These are phyloP conservation scores for Perizoma flavofasciatum DNA, from an alignment of 2,888 invertebrate genomes.

Conservation along the genomic window DNA sequence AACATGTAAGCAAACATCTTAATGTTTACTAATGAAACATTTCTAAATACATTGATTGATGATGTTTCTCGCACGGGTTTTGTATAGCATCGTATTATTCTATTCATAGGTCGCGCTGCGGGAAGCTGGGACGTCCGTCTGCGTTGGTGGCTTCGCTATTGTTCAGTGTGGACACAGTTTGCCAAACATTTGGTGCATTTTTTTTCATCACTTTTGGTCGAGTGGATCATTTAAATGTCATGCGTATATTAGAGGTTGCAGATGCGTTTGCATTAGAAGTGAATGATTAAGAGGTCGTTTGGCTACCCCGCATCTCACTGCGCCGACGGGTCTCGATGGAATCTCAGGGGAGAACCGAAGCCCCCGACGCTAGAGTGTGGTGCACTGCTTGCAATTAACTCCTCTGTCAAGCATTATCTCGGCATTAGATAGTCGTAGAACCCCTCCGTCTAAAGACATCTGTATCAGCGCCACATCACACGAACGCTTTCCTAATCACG, in stretches of 20 bases:
- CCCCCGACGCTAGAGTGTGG: constrained; percentile 66
- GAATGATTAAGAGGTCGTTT: constrained; percentile 75
- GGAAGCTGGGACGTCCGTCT: constrained; percentile 65
- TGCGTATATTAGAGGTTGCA: constrained; percentile 71
- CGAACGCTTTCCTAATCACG: constrained; percentile 36
- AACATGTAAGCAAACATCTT: constrained; percentile 84
- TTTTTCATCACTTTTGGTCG: constrained; percentile 56
- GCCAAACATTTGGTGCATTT: constrained; percentile 70
- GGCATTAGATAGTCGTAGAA: constrained; percentile 59
- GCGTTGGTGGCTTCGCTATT: constrained; percentile 80
- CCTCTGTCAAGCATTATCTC: constrained; percentile 74
- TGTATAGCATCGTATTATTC: constrained; percentile 74
- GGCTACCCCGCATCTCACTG: constrained; percentile 35
- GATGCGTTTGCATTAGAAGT: constrained; percentile 76
- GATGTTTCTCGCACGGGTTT: constrained; percentile 71
- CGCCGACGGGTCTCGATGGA: constrained; percentile 32
- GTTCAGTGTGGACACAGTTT: constrained; percentile 67
- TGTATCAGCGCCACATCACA: constrained; percentile 40
- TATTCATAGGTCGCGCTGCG: constrained; percentile 78
- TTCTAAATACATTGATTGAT: constrained; percentile 81
- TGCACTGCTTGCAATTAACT: constrained; percentile 80
- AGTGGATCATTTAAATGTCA: constrained; percentile 78
- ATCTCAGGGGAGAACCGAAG: constrained; percentile 58
- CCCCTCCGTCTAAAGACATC: constrained; percentile 41
- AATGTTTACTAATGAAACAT: constrained; percentile 84